A percentile compares a stretch with the other conserved stretches of the same genome.
phyloP scores from a whole-genome alignment of 2,797 vertebrate species.

The Geotrypetes seraphini region DNA sequence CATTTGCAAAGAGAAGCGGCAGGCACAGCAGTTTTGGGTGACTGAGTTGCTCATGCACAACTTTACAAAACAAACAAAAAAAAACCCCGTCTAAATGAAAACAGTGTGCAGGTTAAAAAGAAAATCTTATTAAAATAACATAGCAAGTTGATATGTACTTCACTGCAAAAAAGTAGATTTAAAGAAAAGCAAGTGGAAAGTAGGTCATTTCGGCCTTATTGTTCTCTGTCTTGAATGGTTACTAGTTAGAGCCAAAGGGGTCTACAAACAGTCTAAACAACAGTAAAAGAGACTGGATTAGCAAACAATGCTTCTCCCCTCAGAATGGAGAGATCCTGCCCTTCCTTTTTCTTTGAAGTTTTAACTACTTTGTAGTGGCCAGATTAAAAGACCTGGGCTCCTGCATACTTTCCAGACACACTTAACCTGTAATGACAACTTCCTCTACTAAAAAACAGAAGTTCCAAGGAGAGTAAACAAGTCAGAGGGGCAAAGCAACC shows the following conservation, averaged over 20 bases:
- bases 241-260: not conserved
- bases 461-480: constrained; percentile 28
- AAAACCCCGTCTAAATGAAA: too few species aligned
- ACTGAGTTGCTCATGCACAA: not conserved
- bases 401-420: constrained; percentile 42
- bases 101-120: too few species aligned
- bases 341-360: constrained; percentile 31
- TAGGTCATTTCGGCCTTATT: constrained; percentile 9
- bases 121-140: too few species aligned
- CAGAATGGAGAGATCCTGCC: constrained; percentile 23
- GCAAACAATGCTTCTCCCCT: constrained; percentile 18
- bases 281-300: constrained; percentile 26
- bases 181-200: constrained; percentile 8
- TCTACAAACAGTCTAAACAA: constrained; percentile 8
- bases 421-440: constrained; percentile 33
- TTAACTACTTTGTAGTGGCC: constrained; percentile 26
- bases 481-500: constrained; percentile 28
- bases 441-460: constrained; percentile 38
- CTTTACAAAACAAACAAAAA: too few species aligned
- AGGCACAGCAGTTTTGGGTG: too few species aligned
- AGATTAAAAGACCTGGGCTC: constrained; percentile 27
- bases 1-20: too few species aligned
- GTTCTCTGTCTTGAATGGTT: constrained; percentile 9
- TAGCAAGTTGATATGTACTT: not conserved
- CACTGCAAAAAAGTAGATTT: not conserved